Evolutionary conservation across 2,888 invertebrate genomes (phyloP).

Genomic region (Linnaemya vulpina): DNA sequence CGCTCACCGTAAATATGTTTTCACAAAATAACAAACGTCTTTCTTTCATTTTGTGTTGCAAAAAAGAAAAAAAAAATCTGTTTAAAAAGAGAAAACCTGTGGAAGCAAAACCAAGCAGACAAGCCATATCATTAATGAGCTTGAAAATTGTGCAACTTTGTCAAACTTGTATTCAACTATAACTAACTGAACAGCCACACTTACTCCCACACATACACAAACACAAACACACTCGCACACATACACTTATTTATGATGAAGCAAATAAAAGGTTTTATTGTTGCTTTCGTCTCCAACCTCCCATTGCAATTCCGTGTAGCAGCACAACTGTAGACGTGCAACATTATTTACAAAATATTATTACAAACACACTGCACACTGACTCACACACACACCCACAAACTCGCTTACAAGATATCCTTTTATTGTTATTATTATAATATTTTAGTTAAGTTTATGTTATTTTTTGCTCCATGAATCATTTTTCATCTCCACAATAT

Average conservation of each 20-base stretch:
- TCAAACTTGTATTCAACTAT: slow-evolving; percentile 60
- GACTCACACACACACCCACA: not conserved
- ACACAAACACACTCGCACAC: not conserved
- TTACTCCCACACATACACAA: not conserved
- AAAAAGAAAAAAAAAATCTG: slow-evolving; percentile 20
- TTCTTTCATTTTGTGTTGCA: not conserved
- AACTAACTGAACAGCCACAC: slow-evolving; percentile 35
- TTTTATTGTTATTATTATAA: slow-evolving; percentile 50
- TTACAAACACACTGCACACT: slow-evolving; percentile 10
- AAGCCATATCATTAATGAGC: slow-evolving; percentile 69
- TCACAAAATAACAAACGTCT: not conserved
- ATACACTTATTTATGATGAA: not conserved
- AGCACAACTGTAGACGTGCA: slow-evolving; percentile 1
- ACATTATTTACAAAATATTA: slow-evolving; percentile 42
- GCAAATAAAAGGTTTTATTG: slow-evolving; percentile 32
- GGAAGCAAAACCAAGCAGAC: slow-evolving; percentile 40
- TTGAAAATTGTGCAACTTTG: slow-evolving; percentile 72
- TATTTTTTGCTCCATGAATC: slow-evolving; percentile 5
- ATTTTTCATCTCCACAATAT: slow-evolving; percentile 33
- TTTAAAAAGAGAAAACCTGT: slow-evolving; percentile 34
- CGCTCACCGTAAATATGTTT: slow-evolving; percentile 2
- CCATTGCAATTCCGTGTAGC: not conserved
- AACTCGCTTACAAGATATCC: not conserved
- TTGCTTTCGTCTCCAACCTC: not conserved
- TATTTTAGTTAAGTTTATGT: slow-evolving; percentile 41